Evolutionary conservation across 2,888 invertebrate genomes (phyloP).

Genomic region (Latheticus oryzae): DNA sequence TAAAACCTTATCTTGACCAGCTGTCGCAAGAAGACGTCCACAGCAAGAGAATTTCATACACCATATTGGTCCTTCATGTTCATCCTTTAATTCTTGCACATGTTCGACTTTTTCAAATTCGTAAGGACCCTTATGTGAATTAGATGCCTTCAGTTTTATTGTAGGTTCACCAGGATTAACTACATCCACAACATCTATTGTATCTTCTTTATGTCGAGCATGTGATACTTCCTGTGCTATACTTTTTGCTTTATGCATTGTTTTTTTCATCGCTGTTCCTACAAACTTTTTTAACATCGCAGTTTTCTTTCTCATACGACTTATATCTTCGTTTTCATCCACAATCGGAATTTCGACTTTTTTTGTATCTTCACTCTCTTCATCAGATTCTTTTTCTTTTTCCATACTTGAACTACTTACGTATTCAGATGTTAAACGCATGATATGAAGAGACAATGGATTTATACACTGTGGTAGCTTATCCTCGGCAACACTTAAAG

Average conservation of each 20-base stretch:
- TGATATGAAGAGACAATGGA: constrained; percentile 94
- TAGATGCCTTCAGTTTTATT: constrained; percentile 92
- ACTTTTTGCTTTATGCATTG: constrained; percentile 90
- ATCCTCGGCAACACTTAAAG: constrained; percentile 95
- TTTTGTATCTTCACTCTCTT: constrained; percentile 78
- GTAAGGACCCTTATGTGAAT: constrained; percentile 96
- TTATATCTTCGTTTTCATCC: constrained; percentile 66
- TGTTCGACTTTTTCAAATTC: constrained; percentile 93
- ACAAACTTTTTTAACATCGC: constrained; percentile 81
- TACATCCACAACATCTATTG: constrained; percentile 86
- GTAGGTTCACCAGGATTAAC: constrained; percentile 81
- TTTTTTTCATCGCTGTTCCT: constrained; percentile 90
- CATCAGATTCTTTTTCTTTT: constrained; percentile 80
- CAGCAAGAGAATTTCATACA: constrained; percentile 98
- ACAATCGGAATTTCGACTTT: constrained; percentile 69
- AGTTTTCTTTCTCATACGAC: constrained; percentile 66
- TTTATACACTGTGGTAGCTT: constrained; percentile 92
- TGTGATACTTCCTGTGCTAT: constrained; percentile 90
- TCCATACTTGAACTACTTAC: constrained; percentile 74
- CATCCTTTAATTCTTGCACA: constrained; percentile 77
- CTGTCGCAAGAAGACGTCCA: constrained; percentile 94
- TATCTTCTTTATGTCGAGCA: constrained; percentile 88
- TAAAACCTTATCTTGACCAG: constrained; percentile 94
- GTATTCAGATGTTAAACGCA: constrained; percentile 92
- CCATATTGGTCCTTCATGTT: constrained; percentile 95